Evolutionary conservation across 2,113 vertebrate species (phyloP).

Genomic region (Triplophysa siluroides): DNA sequence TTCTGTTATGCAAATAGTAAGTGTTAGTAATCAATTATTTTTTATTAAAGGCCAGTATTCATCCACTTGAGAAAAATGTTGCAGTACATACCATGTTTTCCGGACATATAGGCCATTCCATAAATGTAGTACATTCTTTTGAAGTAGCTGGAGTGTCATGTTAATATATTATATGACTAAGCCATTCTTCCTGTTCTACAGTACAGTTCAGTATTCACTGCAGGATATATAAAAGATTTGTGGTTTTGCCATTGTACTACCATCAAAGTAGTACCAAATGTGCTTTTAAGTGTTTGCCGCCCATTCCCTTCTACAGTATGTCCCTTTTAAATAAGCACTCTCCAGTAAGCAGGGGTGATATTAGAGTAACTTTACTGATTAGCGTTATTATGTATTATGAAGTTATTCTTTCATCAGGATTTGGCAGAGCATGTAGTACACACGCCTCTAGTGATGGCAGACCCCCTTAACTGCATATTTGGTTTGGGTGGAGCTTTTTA

Average conservation of each 20-base stretch:
- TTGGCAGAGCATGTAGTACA: neutral
- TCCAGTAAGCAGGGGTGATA: neutral
- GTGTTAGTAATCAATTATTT: too few relatives aligned
- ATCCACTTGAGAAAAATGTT: too few relatives aligned
- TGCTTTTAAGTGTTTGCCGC: neutral
- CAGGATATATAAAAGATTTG: too few relatives aligned
- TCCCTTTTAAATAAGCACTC: neutral
- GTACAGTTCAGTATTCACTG: too few relatives aligned
- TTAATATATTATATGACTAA: neutral
- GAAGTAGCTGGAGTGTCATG: neutral
- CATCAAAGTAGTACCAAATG: too few relatives aligned
- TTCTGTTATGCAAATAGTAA: neutral
- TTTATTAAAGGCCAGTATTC: too few relatives aligned
- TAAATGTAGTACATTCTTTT: neutral
- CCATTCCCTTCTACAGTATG: neutral
- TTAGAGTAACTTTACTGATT: constrained; percentile 21
- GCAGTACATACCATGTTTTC: neutral
- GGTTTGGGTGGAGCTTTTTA: constrained; percentile 30
- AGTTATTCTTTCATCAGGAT: neutral
- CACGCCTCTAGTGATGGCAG: constrained; percentile 2
- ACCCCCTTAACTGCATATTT: constrained; percentile 17
- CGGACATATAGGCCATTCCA: too few relatives aligned
- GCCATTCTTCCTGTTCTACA: neutral
- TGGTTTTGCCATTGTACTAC: too few relatives aligned
- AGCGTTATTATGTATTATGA: constrained; percentile 10